A percentile compares a stretch with the other conserved stretches of the same genome.
Conservation (phyloP, 2,113 vertebrate species). For the Prolemur simus region DNA sequence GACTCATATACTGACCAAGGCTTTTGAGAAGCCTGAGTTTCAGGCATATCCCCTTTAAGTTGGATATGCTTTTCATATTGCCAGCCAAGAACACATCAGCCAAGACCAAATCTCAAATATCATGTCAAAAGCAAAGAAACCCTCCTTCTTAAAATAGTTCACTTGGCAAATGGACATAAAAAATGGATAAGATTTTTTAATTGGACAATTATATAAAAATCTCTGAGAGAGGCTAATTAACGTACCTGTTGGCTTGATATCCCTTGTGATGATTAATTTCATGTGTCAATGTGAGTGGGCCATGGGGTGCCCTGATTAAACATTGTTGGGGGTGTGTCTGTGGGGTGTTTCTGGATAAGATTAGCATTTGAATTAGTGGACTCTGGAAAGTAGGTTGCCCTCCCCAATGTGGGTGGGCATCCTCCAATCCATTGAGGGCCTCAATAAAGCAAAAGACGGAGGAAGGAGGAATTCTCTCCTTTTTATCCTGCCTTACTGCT, state of each 20-base stretch:
- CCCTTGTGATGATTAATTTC: not conserved
- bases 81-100: not conserved
- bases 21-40: not conserved
- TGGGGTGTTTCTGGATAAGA: not conserved
- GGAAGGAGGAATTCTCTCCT: not conserved
- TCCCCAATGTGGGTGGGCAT: not conserved
- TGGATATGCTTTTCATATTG: not conserved
- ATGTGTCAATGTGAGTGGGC: not conserved
- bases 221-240: not conserved
- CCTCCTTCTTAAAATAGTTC: constrained; percentile 37
- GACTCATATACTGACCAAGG: not conserved
- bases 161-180: constrained; percentile 25
- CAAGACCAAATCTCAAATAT: not conserved
- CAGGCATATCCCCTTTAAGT: not conserved
- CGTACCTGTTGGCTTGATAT: not conserved
- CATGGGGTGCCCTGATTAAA: not conserved
- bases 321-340: not conserved
- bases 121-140: constrained; percentile 15
- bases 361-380: not conserved
- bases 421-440: not conserved
- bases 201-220: constrained; percentile 17
- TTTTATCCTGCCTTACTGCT: not conserved
- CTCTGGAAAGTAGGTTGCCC: not conserved
- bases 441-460: not conserved
- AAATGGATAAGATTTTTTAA: constrained; percentile 22